Evolutionary conservation across 2,113 vertebrate genomes (phyloP), one percentile per base, ranked within the genome.

Genomic region (Xenopus laevis): DNA sequence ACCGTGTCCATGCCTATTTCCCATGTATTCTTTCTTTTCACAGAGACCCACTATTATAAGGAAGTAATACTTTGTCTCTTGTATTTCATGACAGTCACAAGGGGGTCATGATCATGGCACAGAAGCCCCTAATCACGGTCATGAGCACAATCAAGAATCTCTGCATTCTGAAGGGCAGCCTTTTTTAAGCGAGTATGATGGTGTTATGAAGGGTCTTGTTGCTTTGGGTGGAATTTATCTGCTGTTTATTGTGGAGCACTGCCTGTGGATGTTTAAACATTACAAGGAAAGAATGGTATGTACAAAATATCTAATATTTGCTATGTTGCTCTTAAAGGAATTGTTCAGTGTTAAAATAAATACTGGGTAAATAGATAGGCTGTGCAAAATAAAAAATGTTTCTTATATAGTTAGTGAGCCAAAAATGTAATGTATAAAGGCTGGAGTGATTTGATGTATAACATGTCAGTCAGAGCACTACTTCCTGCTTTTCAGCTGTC

Each of bases 221-320:
- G 97, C 97, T 0, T 86, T 99, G 7, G 92, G 92, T 15, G 97
- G 97, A 80, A 95, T 99, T 87, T 98, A 99, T 82, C 86, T 99
- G 27, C 90, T 99, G 23, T 99, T 98, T 85, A 98, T 99, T 86
- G 95, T 99, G 2, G 97, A 99, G 68, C 96, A 99, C 73, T 97
- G 96, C 66, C 90, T 99, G 30, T 89, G 94, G 78, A 98, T 99
- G 95, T 95, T 95, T 84, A 95, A 98, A 79, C 95, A 98, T 82
- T 96, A 94, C 86, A 96, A 91, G 68, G 94, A 96, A 67, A 91
- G 92, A 74, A 84, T 82, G 92, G 97, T 98, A 77, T 0, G 77
- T 58, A 27, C 2, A 57, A 11, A 0, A 50, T 50, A 50, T 13
- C 23, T 27, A 7, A 9, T 40, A 3, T 3, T 40, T 40, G 33